These are phyloP conservation scores for Dryococelus australis DNA, from an alignment of 2,888 invertebrate genomes.

Conservation along the genomic window DNA sequence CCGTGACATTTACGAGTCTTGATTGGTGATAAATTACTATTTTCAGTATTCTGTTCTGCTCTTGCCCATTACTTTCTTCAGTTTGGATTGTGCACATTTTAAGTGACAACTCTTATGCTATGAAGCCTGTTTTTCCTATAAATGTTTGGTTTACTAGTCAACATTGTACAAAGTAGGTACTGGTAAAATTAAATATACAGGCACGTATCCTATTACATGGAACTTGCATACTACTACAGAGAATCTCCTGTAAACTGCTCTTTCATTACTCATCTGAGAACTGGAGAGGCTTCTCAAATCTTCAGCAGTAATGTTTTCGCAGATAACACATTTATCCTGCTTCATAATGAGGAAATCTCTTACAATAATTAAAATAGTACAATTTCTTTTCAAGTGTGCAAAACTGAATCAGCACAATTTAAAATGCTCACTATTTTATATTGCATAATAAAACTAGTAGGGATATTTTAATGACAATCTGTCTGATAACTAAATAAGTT, in stretches of 20 bases:
- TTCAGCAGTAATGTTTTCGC: not conserved
- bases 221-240: not conserved
- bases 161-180: not conserved
- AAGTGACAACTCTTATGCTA: not conserved
- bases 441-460: no score
- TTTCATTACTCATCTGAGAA: not conserved
- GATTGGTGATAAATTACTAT: not conserved
- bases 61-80: not conserved
- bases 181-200: not conserved
- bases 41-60: constrained; percentile 8
- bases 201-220: constrained; percentile 3
- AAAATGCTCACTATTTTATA: no score
- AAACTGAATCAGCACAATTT: no score
- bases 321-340: constrained; percentile 10
- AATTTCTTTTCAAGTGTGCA: no score
- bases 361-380: no score
- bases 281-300: not conserved
- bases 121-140: not conserved
- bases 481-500: no score
- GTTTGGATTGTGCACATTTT: not conserved
- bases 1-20: not conserved
- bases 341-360: not conserved
- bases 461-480: no score
- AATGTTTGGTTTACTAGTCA: not conserved
- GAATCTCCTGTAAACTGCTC: not conserved